Evolutionary conservation across 2,888 invertebrate genomes (phyloP).

Genomic region (Oegoconia quadripuncta): DNA sequence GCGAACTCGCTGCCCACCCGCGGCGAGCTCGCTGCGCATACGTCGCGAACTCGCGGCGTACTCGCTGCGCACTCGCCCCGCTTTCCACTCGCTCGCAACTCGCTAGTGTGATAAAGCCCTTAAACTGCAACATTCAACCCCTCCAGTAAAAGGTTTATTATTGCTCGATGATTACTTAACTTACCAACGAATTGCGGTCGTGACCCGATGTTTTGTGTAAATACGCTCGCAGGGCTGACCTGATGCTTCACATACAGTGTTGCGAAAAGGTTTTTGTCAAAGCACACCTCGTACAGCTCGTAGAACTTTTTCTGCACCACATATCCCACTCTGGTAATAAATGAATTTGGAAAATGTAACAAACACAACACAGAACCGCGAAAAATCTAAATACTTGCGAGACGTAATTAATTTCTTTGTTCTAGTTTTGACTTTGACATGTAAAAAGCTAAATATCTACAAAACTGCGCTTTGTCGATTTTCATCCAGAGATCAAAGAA

Average conservation of each 20-base stretch:
- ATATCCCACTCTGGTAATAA: conserved; percentile 55
- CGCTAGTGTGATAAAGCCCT: too few species aligned
- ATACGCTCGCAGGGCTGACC: conserved; percentile 33
- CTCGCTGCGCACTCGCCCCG: too few species aligned
- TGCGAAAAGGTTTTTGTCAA: conserved; percentile 31
- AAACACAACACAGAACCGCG: neutral
- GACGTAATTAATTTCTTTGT: neutral
- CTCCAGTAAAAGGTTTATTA: too few species aligned
- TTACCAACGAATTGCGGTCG: conserved; percentile 49
- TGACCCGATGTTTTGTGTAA: conserved; percentile 25
- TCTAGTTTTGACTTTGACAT: neutral
- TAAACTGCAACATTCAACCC: too few species aligned
- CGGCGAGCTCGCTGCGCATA: too few species aligned
- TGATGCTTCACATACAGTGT: conserved; percentile 51
- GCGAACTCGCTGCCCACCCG: too few species aligned
- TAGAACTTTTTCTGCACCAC: conserved; percentile 35
- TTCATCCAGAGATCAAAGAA: too few species aligned
- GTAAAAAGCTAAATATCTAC: too few species aligned
- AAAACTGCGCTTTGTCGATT: neutral
- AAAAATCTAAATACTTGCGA: neutral
- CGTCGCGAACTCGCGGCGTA: too few species aligned
- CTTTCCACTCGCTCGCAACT: too few species aligned
- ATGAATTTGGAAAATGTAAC: too few species aligned
- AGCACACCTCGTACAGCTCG: conserved; percentile 53
- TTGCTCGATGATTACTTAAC: neutral